Conservation (phyloP, 2,797 vertebrate genomes). For the Vireo griseus region DNA sequence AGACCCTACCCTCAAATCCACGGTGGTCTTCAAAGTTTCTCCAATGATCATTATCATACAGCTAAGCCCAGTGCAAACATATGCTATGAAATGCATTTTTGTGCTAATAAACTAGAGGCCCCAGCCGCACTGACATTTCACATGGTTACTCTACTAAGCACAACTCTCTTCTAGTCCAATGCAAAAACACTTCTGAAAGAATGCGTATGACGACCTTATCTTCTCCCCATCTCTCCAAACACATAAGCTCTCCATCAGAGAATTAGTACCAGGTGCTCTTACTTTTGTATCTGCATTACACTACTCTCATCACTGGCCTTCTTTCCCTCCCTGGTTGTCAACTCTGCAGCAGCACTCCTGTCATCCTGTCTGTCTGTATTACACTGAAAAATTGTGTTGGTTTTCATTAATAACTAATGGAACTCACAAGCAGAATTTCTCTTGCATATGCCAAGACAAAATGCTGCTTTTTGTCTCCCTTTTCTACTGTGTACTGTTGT, state of each 20-base stretch:
- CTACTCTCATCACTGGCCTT: background rate
- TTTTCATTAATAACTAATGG: background rate
- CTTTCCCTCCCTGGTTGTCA: background rate
- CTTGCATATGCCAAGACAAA: background rate
- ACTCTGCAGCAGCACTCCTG: background rate
- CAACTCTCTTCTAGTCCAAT: background rate
- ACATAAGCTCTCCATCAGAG: background rate
- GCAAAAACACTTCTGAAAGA: background rate
- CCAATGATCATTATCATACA: accelerated
- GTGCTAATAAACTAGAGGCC: background rate
- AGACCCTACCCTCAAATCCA: background rate
- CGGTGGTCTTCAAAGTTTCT: background rate
- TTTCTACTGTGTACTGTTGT: background rate
- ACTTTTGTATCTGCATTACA: background rate
- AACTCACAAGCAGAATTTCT: background rate
- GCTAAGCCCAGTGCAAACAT: background rate
- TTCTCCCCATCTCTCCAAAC: background rate
- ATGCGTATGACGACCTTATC: background rate
- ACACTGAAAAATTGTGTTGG: background rate
- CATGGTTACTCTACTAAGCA: background rate
- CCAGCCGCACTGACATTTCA: background rate
- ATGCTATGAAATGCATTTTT: background rate
- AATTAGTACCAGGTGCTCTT: background rate
- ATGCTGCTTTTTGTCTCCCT: background rate
- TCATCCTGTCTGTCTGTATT: background rate